Conservation (phyloP, 2,888 invertebrate genomes). For the Anaspis maculata region DNA sequence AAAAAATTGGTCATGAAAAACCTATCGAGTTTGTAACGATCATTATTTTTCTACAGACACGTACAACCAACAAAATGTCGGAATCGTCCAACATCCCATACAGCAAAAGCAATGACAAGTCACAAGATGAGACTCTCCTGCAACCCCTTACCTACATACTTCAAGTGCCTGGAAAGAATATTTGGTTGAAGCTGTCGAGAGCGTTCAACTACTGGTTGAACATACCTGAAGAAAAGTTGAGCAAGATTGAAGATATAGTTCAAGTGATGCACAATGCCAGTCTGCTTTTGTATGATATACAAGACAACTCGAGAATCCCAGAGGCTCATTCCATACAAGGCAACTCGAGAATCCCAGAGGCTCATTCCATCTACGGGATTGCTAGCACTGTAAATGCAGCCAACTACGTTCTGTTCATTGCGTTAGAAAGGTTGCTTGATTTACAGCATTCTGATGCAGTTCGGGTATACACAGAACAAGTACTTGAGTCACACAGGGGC, state of each 20-base stretch:
- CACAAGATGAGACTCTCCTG: slow-evolving; percentile 62
- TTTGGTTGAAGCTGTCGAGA: slow-evolving; percentile 74
- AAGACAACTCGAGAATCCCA: slow-evolving; percentile 91
- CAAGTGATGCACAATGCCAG: slow-evolving; percentile 97
- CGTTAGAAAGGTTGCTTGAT: slow-evolving; percentile 74
- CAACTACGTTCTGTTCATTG: slow-evolving; percentile 88
- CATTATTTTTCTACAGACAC: too few relatives aligned
- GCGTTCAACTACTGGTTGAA: slow-evolving; percentile 95
- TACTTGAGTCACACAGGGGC: slow-evolving; percentile 88
- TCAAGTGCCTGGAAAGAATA: slow-evolving; percentile 91
- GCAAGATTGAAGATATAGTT: slow-evolving; percentile 78
- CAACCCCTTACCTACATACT: slow-evolving; percentile 86
- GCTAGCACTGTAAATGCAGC: slow-evolving; percentile 94
- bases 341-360: slow-evolving; percentile 91
- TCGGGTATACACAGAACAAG: slow-evolving; percentile 77
- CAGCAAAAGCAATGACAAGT: slow-evolving; percentile 26
- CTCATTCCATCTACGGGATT: slow-evolving; percentile 93
- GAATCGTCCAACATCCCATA: slow-evolving; percentile 20
- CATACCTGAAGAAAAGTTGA: slow-evolving; percentile 76
- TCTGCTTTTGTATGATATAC: slow-evolving; percentile 95
- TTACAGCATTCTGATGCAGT: slow-evolving; percentile 80
- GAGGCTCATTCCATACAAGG: too few relatives aligned
- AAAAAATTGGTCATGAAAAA: too few relatives aligned
- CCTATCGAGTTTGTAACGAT: too few relatives aligned
- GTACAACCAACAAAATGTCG: too few relatives aligned